phyloP scores from a whole-genome alignment of 2,888 invertebrate species.

The Leptopilina drosophilae region DNA sequence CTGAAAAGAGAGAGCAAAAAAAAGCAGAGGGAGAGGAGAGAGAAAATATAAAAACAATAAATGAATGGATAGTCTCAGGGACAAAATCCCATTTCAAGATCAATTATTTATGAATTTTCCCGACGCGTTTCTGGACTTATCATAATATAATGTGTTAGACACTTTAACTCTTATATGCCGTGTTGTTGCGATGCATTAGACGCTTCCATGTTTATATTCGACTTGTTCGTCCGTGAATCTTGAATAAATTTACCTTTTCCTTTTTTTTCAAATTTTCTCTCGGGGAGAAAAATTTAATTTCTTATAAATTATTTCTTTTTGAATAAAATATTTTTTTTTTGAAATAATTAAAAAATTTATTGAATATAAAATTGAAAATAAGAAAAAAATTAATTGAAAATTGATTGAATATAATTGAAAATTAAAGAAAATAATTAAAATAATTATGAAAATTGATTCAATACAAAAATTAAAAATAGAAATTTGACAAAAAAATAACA shows the following conservation, averaged over 20 bases:
- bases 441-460: too few relatives aligned
- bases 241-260: constrained; percentile 25
- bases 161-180: constrained; percentile 25
- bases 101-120: constrained; percentile 61
- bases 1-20: constrained; percentile 53
- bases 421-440: too few relatives aligned
- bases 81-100: constrained; percentile 48
- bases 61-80: constrained; percentile 55
- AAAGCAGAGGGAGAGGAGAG: constrained; percentile 24
- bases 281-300: not conserved
- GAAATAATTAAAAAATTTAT: too few relatives aligned
- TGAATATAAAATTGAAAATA: too few relatives aligned
- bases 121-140: constrained; percentile 18
- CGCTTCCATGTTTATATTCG: constrained; percentile 36
- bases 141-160: constrained; percentile 32
- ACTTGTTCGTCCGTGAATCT: constrained; percentile 36
- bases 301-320: too few relatives aligned
- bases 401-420: too few relatives aligned
- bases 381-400: too few relatives aligned
- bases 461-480: too few relatives aligned
- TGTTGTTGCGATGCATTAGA: constrained; percentile 17
- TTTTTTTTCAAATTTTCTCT: constrained; percentile 19
- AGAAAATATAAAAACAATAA: constrained; percentile 65
- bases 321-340: too few relatives aligned
- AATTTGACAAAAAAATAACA: too few relatives aligned